Evolutionary conservation across 2,797 vertebrate genomes (phyloP).

Genomic region (Steatocranus sp.): DNA sequence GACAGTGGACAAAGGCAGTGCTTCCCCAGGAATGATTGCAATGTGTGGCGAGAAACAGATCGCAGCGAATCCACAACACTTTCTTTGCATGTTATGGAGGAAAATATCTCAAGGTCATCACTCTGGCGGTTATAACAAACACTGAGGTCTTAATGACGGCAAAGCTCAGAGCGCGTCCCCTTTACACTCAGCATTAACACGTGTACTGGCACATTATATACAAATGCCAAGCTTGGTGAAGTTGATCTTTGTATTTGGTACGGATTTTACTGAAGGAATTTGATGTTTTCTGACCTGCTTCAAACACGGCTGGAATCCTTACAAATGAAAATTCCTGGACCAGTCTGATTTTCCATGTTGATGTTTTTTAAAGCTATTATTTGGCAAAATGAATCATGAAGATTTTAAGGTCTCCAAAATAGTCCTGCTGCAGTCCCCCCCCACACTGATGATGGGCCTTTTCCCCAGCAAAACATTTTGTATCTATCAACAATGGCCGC

Average conservation of each 20-base stretch:
- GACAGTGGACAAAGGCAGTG: conserved; percentile 57
- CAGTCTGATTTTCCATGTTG: background rate
- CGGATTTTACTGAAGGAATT: background rate
- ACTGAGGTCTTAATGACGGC: background rate
- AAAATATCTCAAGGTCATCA: conserved; percentile 1
- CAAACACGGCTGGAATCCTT: background rate
- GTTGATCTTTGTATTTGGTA: background rate
- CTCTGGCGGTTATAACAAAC: background rate
- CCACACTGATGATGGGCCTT: background rate
- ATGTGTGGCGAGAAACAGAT: conserved; percentile 14
- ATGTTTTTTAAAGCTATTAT: background rate
- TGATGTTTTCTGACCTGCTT: background rate
- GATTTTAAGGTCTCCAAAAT: background rate
- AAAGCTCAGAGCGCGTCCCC: background rate
- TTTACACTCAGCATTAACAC: background rate
- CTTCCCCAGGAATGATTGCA: conserved; percentile 45
- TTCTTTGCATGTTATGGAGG: background rate
- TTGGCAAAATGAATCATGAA: background rate
- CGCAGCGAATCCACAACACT: conserved; percentile 13
- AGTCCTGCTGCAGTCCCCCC: background rate
- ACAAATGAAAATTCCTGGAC: background rate
- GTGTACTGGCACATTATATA: background rate
- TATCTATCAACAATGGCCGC: background rate
- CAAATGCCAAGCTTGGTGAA: background rate
- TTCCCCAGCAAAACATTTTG: background rate